These are phyloP conservation scores for Pristionchus entomophagus DNA, from an alignment of 2,888 invertebrate species.

Conservation along the genomic window DNA sequence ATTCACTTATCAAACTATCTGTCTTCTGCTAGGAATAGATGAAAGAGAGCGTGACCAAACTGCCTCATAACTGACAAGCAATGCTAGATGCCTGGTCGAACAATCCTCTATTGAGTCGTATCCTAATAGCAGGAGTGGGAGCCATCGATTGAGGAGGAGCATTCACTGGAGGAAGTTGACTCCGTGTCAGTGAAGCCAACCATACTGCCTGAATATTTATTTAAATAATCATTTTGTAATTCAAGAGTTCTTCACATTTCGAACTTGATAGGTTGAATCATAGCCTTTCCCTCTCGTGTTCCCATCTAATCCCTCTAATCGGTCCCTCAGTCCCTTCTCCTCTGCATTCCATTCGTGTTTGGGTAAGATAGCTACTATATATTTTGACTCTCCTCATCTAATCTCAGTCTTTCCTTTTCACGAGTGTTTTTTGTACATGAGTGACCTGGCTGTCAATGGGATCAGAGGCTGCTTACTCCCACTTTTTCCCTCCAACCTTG, in stretches of 20 bases:
- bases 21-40: neutral
- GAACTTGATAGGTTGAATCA: too few relatives aligned
- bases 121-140: constrained; percentile 62
- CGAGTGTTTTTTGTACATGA: neutral
- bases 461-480: neutral
- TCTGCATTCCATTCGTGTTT: constrained; percentile 13
- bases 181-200: neutral
- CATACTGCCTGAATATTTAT: neutral
- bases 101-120: constrained; percentile 64
- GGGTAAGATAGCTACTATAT: too few relatives aligned
- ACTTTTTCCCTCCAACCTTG: neutral
- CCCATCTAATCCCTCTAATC: neutral
- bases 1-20: too few relatives aligned
- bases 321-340: neutral
- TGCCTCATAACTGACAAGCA: constrained; percentile 60
- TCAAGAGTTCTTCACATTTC: neutral
- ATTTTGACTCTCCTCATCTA: neutral
- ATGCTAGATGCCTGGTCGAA: constrained; percentile 68
- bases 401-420: constrained; percentile 11
- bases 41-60: neutral
- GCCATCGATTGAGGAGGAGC: neutral
- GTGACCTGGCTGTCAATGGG: neutral
- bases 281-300: neutral
- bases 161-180: constrained; percentile 33
- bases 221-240: neutral